These are phyloP conservation scores for Geopemphigus sp. DNA, from an alignment of 1,140 invertebrate genomes.

Conservation along the genomic window DNA sequence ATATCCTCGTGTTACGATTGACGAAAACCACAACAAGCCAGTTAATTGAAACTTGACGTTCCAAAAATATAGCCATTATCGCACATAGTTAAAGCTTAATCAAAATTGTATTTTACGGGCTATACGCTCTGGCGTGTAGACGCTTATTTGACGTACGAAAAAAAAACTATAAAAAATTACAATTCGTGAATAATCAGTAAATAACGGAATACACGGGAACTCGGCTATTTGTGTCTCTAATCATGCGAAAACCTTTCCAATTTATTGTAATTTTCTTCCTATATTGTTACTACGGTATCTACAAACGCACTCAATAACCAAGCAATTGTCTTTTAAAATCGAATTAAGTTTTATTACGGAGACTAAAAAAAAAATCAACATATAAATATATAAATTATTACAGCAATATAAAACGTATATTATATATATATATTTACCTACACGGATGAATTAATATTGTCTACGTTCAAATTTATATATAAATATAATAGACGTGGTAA, in stretches of 20 bases:
- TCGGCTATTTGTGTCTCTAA: background rate
- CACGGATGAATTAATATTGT: background rate
- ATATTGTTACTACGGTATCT: too few relatives aligned
- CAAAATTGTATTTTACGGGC: too few relatives aligned
- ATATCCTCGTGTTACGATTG: too few relatives aligned
- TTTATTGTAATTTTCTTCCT: background rate
- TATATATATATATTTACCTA: background rate
- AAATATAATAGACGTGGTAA: background rate
- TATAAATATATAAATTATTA: background rate
- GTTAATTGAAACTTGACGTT: too few relatives aligned
- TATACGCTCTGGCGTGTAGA: too few relatives aligned
- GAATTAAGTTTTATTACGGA: background rate
- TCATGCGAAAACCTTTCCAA: background rate
- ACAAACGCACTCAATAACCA: background rate
- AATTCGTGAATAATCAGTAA: background rate
- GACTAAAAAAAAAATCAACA: background rate
- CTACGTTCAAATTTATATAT: background rate
- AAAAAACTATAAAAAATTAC: background rate
- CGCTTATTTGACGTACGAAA: too few relatives aligned
- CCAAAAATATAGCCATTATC: too few relatives aligned
- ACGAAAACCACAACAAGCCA: too few relatives aligned
- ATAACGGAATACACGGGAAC: background rate
- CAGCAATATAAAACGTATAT: background rate
- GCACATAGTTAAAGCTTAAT: too few relatives aligned
- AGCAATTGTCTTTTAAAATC: background rate